phyloP scores from a whole-genome alignment of 2,797 vertebrate species.

The Chaetophractus vellerosus region DNA sequence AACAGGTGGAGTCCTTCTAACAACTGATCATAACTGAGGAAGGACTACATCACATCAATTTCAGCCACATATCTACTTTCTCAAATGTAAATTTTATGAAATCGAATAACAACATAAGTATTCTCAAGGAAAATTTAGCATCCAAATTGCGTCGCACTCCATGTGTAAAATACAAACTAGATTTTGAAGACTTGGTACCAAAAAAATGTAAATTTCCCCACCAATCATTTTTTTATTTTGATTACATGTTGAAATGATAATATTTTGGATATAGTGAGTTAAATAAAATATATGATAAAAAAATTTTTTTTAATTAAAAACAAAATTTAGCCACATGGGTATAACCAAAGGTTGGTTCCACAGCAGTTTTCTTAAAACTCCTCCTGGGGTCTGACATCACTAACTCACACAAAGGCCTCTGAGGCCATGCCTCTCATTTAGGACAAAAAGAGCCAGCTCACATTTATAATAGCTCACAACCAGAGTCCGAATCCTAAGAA shows the following conservation, averaged over 20 bases:
- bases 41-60: background rate
- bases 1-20: background rate
- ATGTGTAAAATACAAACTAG: background rate
- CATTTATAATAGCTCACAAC: background rate
- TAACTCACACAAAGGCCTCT: background rate
- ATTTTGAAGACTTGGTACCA: background rate
- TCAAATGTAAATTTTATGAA: background rate
- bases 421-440: background rate
- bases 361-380: background rate
- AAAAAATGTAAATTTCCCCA: background rate
- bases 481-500: background rate
- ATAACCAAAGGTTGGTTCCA: background rate
- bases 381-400: background rate
- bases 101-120: background rate
- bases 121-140: background rate
- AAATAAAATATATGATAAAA: background rate
- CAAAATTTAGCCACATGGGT: background rate
- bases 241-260: background rate
- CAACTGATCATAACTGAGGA: rapidly evolving
- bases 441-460: background rate
- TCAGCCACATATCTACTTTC: background rate
- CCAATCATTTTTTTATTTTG: background rate
- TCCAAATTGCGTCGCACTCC: background rate
- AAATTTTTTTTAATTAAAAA: background rate
- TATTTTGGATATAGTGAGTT: background rate